Conservation (phyloP, 2,888 invertebrate species). For the Limnephilus lunatus region DNA sequence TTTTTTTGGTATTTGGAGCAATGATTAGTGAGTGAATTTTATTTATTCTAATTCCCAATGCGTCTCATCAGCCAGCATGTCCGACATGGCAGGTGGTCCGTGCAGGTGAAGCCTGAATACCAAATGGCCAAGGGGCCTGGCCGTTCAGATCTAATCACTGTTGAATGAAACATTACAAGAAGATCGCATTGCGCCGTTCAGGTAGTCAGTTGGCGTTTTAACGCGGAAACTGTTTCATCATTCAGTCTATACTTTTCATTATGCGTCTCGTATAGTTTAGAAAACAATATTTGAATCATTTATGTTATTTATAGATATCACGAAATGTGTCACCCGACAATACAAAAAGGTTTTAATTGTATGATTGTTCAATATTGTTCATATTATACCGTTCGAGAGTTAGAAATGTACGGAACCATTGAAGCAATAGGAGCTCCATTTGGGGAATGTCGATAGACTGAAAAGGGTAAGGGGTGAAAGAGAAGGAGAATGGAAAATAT, state of each 20-base stretch:
- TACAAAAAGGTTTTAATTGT: neutral
- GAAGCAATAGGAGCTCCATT: neutral
- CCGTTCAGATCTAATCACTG: neutral
- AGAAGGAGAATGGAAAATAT: neutral
- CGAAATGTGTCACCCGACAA: neutral
- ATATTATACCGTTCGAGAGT: neutral
- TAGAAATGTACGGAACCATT: neutral
- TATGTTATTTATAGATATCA: neutral
- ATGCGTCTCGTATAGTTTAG: neutral
- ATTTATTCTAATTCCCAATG: neutral
- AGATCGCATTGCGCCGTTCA: neutral
- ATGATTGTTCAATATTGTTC: neutral
- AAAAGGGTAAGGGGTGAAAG: neutral
- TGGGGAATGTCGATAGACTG: neutral
- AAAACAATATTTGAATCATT: neutral
- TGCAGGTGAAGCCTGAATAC: neutral
- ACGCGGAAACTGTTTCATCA: neutral
- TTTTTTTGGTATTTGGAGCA: neutral
- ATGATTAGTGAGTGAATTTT: neutral
- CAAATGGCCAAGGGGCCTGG: neutral
- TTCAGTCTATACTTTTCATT: neutral
- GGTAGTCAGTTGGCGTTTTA: neutral
- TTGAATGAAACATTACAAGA: neutral
- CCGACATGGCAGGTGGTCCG: neutral
- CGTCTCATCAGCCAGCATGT: neutral